phyloP scores from a whole-genome alignment of 37 sponge, comb jelly and placozoan species.

The Agelas oroides region DNA sequence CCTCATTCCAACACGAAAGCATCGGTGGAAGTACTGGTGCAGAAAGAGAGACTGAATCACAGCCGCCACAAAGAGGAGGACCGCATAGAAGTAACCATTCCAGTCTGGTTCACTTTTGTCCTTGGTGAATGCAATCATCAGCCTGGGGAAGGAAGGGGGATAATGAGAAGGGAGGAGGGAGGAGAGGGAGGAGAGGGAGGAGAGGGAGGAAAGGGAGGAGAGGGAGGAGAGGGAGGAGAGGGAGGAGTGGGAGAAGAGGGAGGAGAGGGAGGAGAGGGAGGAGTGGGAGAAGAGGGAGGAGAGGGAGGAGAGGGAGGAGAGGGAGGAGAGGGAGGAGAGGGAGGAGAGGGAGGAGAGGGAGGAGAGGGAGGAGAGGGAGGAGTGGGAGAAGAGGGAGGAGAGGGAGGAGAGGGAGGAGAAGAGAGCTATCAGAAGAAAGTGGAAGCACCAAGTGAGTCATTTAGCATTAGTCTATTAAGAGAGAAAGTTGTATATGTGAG shows the following conservation, averaged over 20 bases:
- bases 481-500: no score
- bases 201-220: neutral
- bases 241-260: neutral
- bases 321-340: neutral
- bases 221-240: neutral
- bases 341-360: neutral
- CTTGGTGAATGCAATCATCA: conserved; percentile 71
- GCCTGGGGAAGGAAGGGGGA: conserved; percentile 25
- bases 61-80: conserved; percentile 75
- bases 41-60: conserved; percentile 79
- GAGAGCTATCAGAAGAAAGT: no score
- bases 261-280: conserved; percentile 3
- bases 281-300: neutral
- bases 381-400: no score
- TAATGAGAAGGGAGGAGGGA: neutral
- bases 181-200: neutral
- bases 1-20: conserved; percentile 76
- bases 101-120: conserved; percentile 61
- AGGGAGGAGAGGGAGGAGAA: no score
- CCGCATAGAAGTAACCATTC: conserved; percentile 85
- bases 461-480: no score
- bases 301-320: neutral
- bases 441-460: no score
- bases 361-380: neutral
- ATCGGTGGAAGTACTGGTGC: conserved; percentile 88